Base-by-base conservation (phyloP, 2,113 vertebrate species). In the Dunckerocampus dactyliophorus region DNA sequence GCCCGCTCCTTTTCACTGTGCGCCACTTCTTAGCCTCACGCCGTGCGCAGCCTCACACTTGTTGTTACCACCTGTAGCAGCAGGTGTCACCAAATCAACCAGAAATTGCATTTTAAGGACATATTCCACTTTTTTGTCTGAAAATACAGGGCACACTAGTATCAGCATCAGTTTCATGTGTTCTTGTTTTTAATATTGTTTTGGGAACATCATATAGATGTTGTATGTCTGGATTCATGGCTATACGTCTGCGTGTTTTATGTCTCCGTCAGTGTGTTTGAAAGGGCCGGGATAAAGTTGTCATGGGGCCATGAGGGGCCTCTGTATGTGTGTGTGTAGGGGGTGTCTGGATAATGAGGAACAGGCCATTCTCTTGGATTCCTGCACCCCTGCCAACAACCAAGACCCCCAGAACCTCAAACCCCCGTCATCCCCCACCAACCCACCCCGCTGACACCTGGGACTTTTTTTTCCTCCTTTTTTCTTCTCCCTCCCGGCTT, bases 311-410 rank as follows among this genome's bases (percentile, higher is more conserved):
- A 37, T 59, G 77, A 77, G 63, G 70, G 70, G 79, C 63, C 69
- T 65, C 22, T 61, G n/a, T 63, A n/a, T 65, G 57, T 13, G 50
- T n/a, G 64, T 39, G 59, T 46, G 39, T 48, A 24, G 64, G 63
- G 79, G 71, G 55, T 42, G 69, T 74, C 69, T 69, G 47, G 67
- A 74, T 88, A 88, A 88, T 85, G 80, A 90, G 87, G 89, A 90
- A 90, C 91, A 91, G 90, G 82, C 90, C 87, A 76, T 88, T 88
- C 81, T 74, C 71, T 77, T 74, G 67, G 82, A 90, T 88, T 88
- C 84, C 75, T 82, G 77, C 79, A 77, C 80, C 85, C 88, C 80
- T 86, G 80, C 82, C 72, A 85, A 80, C 69, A 77, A 64, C 47
- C 82, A 75, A 82, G 81, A 82, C 79, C 81, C 84, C 86, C 73